Conservation (phyloP, 2,113 vertebrate species). For the Cebidichthys violaceus region DNA sequence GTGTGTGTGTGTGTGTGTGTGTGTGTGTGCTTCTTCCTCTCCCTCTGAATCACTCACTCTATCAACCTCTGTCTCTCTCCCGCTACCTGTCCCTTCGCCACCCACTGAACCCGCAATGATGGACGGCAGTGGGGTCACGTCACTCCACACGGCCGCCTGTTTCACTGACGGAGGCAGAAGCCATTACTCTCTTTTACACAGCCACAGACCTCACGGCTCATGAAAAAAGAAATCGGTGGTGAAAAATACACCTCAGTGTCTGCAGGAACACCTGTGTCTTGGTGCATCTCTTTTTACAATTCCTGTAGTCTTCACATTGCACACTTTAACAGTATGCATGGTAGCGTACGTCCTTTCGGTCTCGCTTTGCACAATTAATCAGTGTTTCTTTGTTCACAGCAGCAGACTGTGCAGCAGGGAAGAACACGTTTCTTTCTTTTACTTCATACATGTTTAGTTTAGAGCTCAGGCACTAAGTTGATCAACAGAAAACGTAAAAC, state of each 20-base stretch:
- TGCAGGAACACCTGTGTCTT: conserved; percentile 16
- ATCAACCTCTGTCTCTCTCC: conserved; percentile 31
- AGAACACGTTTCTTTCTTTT: not conserved
- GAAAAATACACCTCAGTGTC: conserved; percentile 9
- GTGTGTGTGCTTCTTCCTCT: conserved; percentile 10
- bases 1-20: not conserved
- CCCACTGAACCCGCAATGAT: conserved; percentile 65
- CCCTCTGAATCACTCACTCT: conserved; percentile 50
- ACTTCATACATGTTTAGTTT: too few relatives aligned
- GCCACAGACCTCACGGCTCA: conserved; percentile 17
- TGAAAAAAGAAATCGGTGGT: not conserved
- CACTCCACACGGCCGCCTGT: conserved; percentile 39
- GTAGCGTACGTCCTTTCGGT: not conserved
- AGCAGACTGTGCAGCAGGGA: not conserved
- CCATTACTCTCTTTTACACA: conserved; percentile 39
- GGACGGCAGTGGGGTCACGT: conserved; percentile 50
- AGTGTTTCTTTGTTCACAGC: not conserved
- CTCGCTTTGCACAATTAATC: not conserved
- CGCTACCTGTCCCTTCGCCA: conserved; percentile 39
- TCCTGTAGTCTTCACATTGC: not conserved
- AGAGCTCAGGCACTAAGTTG: not conserved
- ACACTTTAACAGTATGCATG: not conserved
- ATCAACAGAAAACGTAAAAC: not conserved
- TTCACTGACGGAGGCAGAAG: conserved; percentile 25
- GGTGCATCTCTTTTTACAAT: not conserved